Conservation (phyloP, 2,888 invertebrate genomes). For the Melanostoma mellinum region DNA sequence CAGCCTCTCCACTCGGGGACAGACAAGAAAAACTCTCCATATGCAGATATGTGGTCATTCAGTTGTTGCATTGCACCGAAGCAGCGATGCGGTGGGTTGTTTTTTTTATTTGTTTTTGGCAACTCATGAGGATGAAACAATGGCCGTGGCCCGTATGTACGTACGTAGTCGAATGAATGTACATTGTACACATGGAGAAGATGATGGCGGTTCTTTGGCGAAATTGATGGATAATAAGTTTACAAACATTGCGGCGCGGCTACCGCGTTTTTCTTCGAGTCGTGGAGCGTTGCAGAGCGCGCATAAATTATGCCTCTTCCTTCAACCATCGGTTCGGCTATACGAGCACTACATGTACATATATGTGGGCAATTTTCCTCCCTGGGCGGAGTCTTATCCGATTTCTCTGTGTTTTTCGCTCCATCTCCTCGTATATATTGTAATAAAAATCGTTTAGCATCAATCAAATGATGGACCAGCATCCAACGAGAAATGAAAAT, state of each 20-base stretch:
- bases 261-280: conserved; percentile 58
- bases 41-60: conserved; percentile 67
- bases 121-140: conserved; percentile 63
- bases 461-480: conserved; percentile 69
- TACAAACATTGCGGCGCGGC: conserved; percentile 51
- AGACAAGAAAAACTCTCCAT: conserved; percentile 66
- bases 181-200: conserved; percentile 19
- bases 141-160: conserved; percentile 37
- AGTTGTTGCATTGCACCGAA: conserved; percentile 48
- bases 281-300: conserved; percentile 47
- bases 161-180: background rate
- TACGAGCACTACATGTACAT: background rate
- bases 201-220: conserved; percentile 69
- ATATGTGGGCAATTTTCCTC: conserved; percentile 41
- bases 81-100: conserved; percentile 27
- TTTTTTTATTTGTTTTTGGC: conserved; percentile 24
- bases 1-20: conserved; percentile 15
- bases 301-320: conserved; percentile 62
- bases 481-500: conserved; percentile 42
- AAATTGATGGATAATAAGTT: conserved; percentile 72
- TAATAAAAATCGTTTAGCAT: conserved; percentile 73
- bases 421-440: conserved; percentile 54
- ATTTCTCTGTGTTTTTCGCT: conserved; percentile 36
- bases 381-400: conserved; percentile 70
- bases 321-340: background rate